Evolutionary conservation across 1,140 invertebrate species (phyloP), one percentile per base, ranked within the genome.

Genomic region (Choristoneura fumiferana): DNA sequence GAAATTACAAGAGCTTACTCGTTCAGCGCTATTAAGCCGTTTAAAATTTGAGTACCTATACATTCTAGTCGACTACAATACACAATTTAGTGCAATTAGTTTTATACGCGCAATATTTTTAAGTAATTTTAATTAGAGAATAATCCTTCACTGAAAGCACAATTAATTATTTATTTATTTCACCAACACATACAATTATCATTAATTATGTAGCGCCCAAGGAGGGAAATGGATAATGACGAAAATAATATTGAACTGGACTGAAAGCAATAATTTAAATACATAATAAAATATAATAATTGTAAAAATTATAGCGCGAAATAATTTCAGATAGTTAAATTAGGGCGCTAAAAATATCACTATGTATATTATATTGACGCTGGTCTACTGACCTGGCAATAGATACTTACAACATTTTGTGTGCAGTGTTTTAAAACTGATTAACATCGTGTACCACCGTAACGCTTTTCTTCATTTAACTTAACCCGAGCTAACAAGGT

Each of bases 251-350:
- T 12, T 34, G 35, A 54, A 39, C 37, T 12, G 43, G 43, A 49
- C 18, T 49, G 43, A 49, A 49, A 49, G 43, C 43, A 49, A 49
- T 49, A 49, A 43, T 12, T 10, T 49, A 49, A 17, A 17, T 49
- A 49, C 5, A 49, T 10, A 53, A 34, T n/a, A 40, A 40, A 4
- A 15, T 15, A 12, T 8, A 6, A 45, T 45, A 39, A 29, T 29
- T 29, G 6, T 6, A 29, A 29, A 3, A 29, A 6, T 29, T 6
- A 6, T 29, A 29, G 6, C 22, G 22, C 22, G 22, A 2, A 29
- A 29, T 6, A 29, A 29, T 29, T 29, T 29, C 22, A 29, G 6
- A 29, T 29, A n/a, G n/a, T n/a, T n/a, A 6, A 29, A 29, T 29
- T 9, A n/a, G 17, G 13, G 43, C 22, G 22, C 22, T 29, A n/a